These are phyloP conservation scores for Ectemnius lituratus DNA, from an alignment of 2,888 invertebrate species.

Conservation along the genomic window DNA sequence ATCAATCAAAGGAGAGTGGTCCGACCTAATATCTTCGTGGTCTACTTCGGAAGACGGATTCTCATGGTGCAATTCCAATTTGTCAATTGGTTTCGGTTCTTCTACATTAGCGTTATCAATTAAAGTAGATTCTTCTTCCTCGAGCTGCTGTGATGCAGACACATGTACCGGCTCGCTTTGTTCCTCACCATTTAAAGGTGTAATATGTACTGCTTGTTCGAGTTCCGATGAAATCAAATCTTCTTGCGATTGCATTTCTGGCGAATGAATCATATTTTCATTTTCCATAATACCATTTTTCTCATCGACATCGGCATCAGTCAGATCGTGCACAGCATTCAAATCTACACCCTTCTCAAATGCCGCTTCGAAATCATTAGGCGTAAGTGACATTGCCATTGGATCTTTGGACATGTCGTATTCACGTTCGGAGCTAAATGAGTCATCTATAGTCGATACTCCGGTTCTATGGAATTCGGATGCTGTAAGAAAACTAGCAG, in stretches of 20 bases:
- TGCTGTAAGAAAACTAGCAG: constrained; percentile 69
- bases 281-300: constrained; percentile 26
- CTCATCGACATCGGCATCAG: constrained; percentile 63
- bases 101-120: constrained; percentile 12
- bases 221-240: background rate
- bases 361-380: constrained; percentile 67
- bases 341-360: constrained; percentile 75
- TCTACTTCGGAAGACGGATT: constrained; percentile 24
- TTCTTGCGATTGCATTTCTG: constrained; percentile 6
- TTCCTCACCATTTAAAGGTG: constrained; percentile 9
- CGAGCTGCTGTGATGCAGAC: constrained; percentile 8
- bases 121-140: constrained; percentile 29
- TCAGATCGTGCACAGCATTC: constrained; percentile 77
- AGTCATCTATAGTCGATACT: constrained; percentile 65
- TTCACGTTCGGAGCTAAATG: constrained; percentile 64
- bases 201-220: background rate
- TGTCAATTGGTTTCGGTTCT: constrained; percentile 12
- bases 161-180: constrained; percentile 15
- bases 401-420: constrained; percentile 68
- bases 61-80: constrained; percentile 18
- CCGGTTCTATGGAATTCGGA: constrained; percentile 67
- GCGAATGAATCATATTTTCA: background rate
- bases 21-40: constrained; percentile 13
- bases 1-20: constrained; percentile 32
- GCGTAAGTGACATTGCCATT: constrained; percentile 73